Evolutionary conservation across 2,888 invertebrate species (phyloP).

Genomic region (Plebejus melissa): DNA sequence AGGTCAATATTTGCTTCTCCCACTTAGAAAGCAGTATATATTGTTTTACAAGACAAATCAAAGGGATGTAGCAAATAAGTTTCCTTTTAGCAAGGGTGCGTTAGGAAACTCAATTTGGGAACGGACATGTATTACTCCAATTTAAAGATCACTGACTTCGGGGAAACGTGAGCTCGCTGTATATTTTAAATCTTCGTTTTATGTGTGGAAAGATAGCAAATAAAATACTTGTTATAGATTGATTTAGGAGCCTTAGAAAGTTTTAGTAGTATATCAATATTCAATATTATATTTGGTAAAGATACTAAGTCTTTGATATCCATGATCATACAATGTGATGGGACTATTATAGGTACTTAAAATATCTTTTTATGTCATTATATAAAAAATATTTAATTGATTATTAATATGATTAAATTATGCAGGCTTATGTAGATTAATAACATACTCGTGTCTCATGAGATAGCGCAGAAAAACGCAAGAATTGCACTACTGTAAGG

Average conservation of each 20-base stretch:
- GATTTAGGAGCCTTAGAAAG: no score
- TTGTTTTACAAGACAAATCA: constrained; percentile 6
- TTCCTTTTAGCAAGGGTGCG: background rate
- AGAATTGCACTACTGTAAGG: background rate
- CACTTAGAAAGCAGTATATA: background rate
- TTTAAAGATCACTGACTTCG: constrained; percentile 20
- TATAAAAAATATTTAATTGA: background rate
- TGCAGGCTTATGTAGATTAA: background rate
- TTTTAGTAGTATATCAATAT: no score
- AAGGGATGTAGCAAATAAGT: background rate
- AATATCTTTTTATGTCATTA: background rate
- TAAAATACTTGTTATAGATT: no score
- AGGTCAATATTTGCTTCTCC: background rate
- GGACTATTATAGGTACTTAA: background rate
- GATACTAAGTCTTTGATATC: background rate
- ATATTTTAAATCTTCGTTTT: background rate
- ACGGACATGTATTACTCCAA: constrained; percentile 20
- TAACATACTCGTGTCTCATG: background rate
- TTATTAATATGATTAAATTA: background rate
- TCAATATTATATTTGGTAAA: no score
- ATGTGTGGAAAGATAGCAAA: background rate
- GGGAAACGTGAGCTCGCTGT: background rate
- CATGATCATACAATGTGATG: background rate
- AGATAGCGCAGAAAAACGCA: background rate
- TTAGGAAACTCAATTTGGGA: constrained; percentile 1